Base-by-base conservation (phyloP, 2,797 vertebrate genomes). In the Hyperoplus lanceolatus region DNA sequence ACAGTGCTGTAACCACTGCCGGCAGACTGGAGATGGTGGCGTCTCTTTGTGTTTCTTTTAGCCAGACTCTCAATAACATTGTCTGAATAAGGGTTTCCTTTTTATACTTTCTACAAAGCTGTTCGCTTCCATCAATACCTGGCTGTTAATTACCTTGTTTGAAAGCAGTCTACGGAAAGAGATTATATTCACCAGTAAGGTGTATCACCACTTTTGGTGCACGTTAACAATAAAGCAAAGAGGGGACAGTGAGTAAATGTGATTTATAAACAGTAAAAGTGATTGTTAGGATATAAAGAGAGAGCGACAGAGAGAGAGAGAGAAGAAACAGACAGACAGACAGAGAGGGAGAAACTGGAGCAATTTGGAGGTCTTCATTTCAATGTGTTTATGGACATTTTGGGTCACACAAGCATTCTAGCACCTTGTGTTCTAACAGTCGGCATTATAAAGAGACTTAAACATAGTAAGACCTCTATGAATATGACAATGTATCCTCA, bases 11-110 rank as follows among this genome's bases (percentile, higher is more conserved):
- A 76, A 75, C 70, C 54, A 65, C 7, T 29, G 29, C 79, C 73
- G 86, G 78, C 84, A 81, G 86, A 89, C 87, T 89, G 85, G 89
- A 92, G 86, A 90, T 80, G 84, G 68, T 86, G 87, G 82, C 51
- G 81, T 80, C 87, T 80, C 86, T 90, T 94, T 92, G 92, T 90
- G 29, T 29, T 29, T 29, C 29, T 29, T 89, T 88, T 83, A 84
- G 73, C 71, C 80, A 90, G 88, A 90, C 86, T 88, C 82, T 87
- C 77, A 84, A 29, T 59, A 90, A 85, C 73, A 74, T 67, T 48
- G 67, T 59, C 59, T 42, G 83, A 84, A 70, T 81, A 79, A 74
- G 59, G 68, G 18, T 59, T 73, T 58, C 80, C 50, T 75, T 75
- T 29, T 29, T 29, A 29, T 29, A 29, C 29, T 29, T 29, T 62